Base-by-base conservation (phyloP, 30 jellyfish, hydroid and myxozoan species). In the Morbakka virulenta region DNA sequence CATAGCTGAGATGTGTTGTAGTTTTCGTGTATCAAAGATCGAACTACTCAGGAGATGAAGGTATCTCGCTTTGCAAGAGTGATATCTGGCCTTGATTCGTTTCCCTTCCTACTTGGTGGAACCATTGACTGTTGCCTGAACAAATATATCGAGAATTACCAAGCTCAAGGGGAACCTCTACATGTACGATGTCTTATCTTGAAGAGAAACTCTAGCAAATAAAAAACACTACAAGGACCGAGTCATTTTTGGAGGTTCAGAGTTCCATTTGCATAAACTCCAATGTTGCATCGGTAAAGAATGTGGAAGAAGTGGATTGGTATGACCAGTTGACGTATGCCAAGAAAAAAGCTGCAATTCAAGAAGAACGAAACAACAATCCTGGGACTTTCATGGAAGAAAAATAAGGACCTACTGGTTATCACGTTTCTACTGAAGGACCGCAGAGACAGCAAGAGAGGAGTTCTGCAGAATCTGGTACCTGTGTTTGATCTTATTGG, bases 381-480 rank as follows among this genome's bases (percentile, higher is more conserved):
- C 32, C 80, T 87, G 27, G 91, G 97, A 17, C 51, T 88, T 0
- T 14, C 51, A 49, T 80, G 96, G 96, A 64, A 80, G 82, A 87
- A 87, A 61, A 31, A 33, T 3, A 52, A 49, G 3, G 93, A 88
- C 74, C 57, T 72, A 34, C 3, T 65, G 33, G 62, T 80, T 17
- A 81, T 81, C 52, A 52, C 79, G 30, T 88, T 88, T 48, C 91
- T 79, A 65, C 11, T 21, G 67, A 13, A 0, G 20, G 63, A 82
- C 0, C 68, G 29, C 32, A 32, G 48, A 17, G 48, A 62, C 27
- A 82, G 75, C 22, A 82, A 82, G 51, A 35, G 81, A 52, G 67
- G 33, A 30, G 87, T 82, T 6, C 41, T 82, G n/a, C 69, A 81
- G 22, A 35, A 62, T 50, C 34, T 82, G 0, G 94, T 87, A 13